Evolutionary conservation across 2,113 vertebrate genomes (phyloP), one percentile per base, ranked within the genome.

Genomic region (Cynopterus brachyotis): DNA sequence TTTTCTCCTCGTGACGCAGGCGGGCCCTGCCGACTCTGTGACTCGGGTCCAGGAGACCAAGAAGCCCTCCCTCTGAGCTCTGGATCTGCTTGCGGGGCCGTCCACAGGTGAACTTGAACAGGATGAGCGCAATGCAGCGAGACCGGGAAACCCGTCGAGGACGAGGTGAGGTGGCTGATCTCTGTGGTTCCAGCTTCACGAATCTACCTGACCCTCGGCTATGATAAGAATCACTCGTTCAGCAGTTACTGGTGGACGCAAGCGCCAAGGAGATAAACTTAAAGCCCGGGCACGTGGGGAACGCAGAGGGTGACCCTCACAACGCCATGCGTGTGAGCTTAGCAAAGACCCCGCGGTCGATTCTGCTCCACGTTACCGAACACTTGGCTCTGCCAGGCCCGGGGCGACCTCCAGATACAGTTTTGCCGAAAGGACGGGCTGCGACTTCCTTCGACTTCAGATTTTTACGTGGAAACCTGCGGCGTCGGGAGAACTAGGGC

Each of bases 31-130:
- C 37, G 35, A 35, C 55, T 88, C 82, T 47, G 35, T 19, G 16
- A 91, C 69, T 67, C 50, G 89, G 28, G 47, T 55, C 89, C 67
- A 60, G 94, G 93, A 97, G 98, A 90, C 0, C 7, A 22, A 11
- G 40, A 83, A 82, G 2, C 0, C 0, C 3, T 0, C 47, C n/a
- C n/a, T n/a, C n/a, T n/a, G 53, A 57, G 94, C 96, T 50, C 89
- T 84, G 84, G 76, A 32, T 70, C 53, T 85, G 89, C 87, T 89
- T 50, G 66, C 78, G 42, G 9, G 57, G 19, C 84, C 84, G 90
- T 92, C 93, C 73, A 62, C 35, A 81, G 81, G 50, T 8, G 2
- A 62, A 59, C 81, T 97, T 92, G 13, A 20, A 64, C 85, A 26
- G 24, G 15, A 57, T 96, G 97, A 37, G 6, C 55, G 70, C 73